phyloP scores from a whole-genome alignment of 2,888 invertebrate genomes.

The Eristalis intricaria region DNA sequence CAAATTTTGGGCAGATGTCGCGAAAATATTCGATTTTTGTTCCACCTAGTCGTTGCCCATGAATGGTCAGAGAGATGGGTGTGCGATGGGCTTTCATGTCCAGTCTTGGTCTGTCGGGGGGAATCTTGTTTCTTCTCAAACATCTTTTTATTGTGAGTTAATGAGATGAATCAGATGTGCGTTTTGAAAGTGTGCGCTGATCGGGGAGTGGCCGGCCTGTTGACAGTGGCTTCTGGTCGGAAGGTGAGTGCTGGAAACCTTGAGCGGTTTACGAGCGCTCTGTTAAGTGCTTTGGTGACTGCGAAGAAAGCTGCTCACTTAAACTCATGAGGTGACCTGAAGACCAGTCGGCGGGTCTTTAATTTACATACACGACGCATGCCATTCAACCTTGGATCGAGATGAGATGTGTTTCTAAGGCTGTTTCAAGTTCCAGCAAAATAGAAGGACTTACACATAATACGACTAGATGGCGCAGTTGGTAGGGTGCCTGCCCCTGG shows the following conservation, averaged over 20 bases:
- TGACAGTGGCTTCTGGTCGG: not conserved
- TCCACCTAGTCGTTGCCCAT: not conserved
- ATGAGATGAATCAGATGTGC: constrained; percentile 6
- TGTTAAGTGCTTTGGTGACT: not conserved
- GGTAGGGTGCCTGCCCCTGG: no score
- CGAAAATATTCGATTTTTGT: not conserved
- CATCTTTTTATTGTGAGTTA: not conserved
- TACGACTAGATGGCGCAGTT: no score
- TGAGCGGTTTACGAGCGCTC: not conserved
- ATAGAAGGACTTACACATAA: no score
- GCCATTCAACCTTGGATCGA: not conserved
- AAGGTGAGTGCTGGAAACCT: not conserved
- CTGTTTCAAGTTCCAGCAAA: not conserved
- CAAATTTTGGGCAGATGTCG: not conserved
- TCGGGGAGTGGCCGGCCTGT: not conserved
- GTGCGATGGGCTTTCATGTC: not conserved
- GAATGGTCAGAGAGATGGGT: not conserved
- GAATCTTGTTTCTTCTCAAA: not conserved
- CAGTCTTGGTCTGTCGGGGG: not conserved
- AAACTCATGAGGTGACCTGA: not conserved
- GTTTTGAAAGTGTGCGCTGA: not conserved
- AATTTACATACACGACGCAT: not conserved
- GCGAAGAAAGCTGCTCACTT: not conserved
- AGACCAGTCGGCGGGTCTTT: not conserved
- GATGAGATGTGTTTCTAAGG: not conserved